phyloP scores from a whole-genome alignment of 2,888 invertebrate genomes.

The Tipula unca region DNA sequence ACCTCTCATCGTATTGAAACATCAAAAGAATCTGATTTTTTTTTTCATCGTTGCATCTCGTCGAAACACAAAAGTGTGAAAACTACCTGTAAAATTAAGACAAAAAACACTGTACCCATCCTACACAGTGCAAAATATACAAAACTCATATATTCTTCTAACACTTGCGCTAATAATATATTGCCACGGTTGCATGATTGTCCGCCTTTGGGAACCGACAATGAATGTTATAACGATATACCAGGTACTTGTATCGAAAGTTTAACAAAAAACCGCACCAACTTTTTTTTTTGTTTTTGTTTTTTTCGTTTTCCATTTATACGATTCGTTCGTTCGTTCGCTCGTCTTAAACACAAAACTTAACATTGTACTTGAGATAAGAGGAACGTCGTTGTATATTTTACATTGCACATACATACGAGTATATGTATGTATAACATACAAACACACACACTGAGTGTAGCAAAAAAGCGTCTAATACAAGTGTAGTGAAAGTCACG shows the following conservation, averaged over 20 bases:
- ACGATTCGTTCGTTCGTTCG: too few species aligned
- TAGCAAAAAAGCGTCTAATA: background rate
- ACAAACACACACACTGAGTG: too few species aligned
- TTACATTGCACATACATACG: too few species aligned
- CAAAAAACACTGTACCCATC: background rate
- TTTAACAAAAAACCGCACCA: background rate
- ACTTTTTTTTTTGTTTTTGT: background rate
- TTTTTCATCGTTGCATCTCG: background rate
- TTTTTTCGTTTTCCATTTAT: too few species aligned
- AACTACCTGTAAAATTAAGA: background rate
- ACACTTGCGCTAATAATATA: background rate
- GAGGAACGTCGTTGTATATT: background rate
- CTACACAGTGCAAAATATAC: background rate
- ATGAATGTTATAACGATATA: too few species aligned
- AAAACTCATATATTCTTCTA: too few species aligned
- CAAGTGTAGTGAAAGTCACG: background rate
- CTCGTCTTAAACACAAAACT: background rate
- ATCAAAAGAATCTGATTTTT: background rate
- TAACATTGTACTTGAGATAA: background rate
- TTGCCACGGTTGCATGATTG: background rate
- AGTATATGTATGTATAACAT: too few species aligned
- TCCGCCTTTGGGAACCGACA: background rate
- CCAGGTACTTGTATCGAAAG: background rate
- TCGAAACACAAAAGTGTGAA: background rate
- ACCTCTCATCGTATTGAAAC: background rate